Evolutionary conservation across 2,113 vertebrate genomes (phyloP).

Genomic region (Macquaria australasica): DNA sequence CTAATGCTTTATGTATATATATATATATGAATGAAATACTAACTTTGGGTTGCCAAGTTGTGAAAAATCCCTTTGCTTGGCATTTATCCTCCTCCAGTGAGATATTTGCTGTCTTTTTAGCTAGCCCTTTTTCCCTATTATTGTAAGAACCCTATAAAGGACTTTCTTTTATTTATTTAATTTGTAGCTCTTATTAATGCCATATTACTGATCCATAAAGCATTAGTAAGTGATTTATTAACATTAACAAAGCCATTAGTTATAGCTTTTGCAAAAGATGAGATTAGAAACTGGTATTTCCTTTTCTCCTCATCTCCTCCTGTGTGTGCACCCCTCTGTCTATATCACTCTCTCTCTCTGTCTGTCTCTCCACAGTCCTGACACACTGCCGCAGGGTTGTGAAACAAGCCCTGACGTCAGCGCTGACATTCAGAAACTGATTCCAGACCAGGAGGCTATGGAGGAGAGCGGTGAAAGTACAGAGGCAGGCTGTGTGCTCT

Average conservation of each 20-base stretch:
- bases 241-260: background rate
- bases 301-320: background rate
- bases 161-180: too few relatives aligned
- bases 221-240: background rate
- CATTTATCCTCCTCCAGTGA: background rate
- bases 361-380: conserved; percentile 49
- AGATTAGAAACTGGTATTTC: background rate
- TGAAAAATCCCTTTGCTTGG: background rate
- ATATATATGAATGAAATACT: background rate
- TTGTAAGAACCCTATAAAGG: background rate
- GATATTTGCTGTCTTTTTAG: background rate
- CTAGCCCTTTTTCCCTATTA: background rate
- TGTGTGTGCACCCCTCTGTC: background rate
- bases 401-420: conserved; percentile 66
- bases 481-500: background rate
- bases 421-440: conserved; percentile 64
- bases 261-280: background rate
- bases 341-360: background rate
- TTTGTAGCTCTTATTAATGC: background rate
- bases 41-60: background rate
- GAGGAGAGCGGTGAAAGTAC: conserved; percentile 15
- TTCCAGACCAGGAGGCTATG: conserved; percentile 49
- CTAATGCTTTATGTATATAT: background rate
- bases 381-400: conserved; percentile 42
- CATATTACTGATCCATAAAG: background rate